These are phyloP conservation scores for Harpegnathos saltator DNA, from an alignment of 1,140 invertebrate species.

Conservation along the genomic window DNA sequence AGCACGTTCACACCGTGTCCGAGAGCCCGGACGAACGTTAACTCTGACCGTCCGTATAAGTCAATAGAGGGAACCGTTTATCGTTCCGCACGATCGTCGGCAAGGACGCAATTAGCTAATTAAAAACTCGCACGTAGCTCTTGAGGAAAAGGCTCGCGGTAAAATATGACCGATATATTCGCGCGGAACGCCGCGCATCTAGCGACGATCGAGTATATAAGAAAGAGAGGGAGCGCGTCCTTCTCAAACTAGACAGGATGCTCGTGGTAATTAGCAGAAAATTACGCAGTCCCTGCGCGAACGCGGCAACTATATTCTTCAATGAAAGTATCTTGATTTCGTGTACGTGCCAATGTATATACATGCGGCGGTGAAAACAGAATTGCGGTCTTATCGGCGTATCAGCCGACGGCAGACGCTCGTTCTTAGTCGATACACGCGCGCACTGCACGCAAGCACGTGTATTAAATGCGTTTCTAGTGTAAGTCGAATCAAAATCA, in stretches of 20 bases:
- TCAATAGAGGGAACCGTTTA: conserved; percentile 16
- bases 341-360: too few species aligned
- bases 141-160: background rate
- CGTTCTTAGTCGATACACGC: conserved; percentile 66
- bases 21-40: conserved; percentile 52
- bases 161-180: background rate
- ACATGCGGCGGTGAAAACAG: background rate
- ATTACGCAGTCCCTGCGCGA: too few species aligned
- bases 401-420: conserved; percentile 11
- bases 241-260: too few species aligned
- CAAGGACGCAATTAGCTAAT: conserved; percentile 11
- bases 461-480: conserved; percentile 73
- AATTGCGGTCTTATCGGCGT: background rate
- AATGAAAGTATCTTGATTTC: too few species aligned
- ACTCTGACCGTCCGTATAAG: background rate
- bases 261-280: too few species aligned
- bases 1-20: conserved; percentile 59
- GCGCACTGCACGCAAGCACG: conserved; percentile 53
- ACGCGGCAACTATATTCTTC: too few species aligned
- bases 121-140: background rate
- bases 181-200: too few species aligned
- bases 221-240: too few species aligned
- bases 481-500: conserved; percentile 74
- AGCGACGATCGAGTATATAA: too few species aligned
- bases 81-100: background rate